Percentiles rank a stretch among this genome's conserved stretches.
phyloP scores from a whole-genome alignment of 2,888 invertebrate genomes.

The Lasioglossum pauxillum region DNA sequence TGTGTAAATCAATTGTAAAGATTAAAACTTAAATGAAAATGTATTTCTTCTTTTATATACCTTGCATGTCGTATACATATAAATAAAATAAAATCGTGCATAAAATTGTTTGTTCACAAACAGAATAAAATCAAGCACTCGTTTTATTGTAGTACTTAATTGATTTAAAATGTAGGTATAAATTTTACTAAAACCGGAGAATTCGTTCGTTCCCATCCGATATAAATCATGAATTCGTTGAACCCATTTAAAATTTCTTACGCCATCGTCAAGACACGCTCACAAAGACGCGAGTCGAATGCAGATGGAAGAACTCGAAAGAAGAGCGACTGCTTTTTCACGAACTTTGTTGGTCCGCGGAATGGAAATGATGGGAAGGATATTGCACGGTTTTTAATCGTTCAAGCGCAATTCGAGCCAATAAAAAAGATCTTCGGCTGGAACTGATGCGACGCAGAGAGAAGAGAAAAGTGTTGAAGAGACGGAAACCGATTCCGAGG shows the following conservation, averaged over 20 bases:
- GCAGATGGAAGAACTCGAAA: not conserved
- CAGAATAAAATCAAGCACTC: not conserved
- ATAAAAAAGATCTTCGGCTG: conserved; percentile 28
- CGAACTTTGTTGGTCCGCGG: conserved; percentile 13
- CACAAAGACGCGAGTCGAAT: not conserved
- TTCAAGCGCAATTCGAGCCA: conserved; percentile 15
- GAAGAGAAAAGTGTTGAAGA: not conserved
- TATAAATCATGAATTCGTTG: conserved; percentile 25
- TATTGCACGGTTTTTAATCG: conserved; percentile 25
- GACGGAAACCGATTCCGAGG: not conserved
- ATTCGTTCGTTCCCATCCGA: conserved; percentile 25
- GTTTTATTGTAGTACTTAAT: not conserved
- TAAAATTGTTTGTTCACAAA: not conserved
- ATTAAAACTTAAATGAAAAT: too few species aligned
- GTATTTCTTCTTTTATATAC: too few species aligned
- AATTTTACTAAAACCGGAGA: not conserved
- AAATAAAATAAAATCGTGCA: too few species aligned
- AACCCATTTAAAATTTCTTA: conserved; percentile 44
- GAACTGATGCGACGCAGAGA: not conserved
- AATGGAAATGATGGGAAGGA: conserved; percentile 3
- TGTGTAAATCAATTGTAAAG: too few species aligned
- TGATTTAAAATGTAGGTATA: not conserved
- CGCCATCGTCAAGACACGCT: not conserved
- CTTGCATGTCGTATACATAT: too few species aligned
- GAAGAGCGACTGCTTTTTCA: not conserved